These are phyloP conservation scores for Archaeoteleia sp. DNA, from an alignment of 2,888 invertebrate genomes.

Conservation along the genomic window DNA sequence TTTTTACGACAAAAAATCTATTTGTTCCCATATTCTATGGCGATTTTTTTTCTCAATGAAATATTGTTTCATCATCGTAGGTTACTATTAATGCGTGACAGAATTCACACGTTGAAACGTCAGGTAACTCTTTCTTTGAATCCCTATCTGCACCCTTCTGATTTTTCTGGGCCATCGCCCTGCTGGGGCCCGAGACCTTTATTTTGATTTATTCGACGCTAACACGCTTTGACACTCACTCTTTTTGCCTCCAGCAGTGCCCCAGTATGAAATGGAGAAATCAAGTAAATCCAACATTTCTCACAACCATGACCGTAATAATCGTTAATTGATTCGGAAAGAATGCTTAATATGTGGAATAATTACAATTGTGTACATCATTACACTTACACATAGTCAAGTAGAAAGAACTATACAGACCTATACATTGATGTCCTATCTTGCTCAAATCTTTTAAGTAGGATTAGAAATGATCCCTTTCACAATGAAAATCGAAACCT, in stretches of 20 bases:
- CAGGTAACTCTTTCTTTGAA: conserved; percentile 71
- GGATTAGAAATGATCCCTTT: no score
- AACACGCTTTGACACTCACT: conserved; percentile 68
- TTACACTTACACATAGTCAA: no score
- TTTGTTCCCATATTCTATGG: no score
- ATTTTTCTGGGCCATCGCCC: conserved; percentile 61
- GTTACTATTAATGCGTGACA: conserved; percentile 19
- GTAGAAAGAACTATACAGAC: no score
- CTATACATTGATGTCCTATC: no score
- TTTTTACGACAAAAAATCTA: no score
- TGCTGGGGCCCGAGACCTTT: conserved; percentile 64
- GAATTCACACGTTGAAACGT: conserved; percentile 46
- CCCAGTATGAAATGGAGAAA: conserved; percentile 57
- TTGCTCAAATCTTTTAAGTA: no score
- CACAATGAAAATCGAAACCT: no score
- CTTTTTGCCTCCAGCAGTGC: conserved; percentile 58
- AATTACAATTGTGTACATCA: conserved; percentile 28
- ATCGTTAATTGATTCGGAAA: conserved; percentile 40
- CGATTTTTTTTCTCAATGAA: conserved; percentile 21
- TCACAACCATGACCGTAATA: conserved; percentile 53
- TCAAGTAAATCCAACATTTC: conserved; percentile 56
- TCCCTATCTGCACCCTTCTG: conserved; percentile 40
- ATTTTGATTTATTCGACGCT: conserved; percentile 74
- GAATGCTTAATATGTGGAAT: conserved; percentile 37
- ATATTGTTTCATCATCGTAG: conserved; percentile 29